Percentiles rank a stretch among this genome's conserved stretches.
Conservation (phyloP, 2,113 vertebrate genomes). For the Neopipo cinnamomea region DNA sequence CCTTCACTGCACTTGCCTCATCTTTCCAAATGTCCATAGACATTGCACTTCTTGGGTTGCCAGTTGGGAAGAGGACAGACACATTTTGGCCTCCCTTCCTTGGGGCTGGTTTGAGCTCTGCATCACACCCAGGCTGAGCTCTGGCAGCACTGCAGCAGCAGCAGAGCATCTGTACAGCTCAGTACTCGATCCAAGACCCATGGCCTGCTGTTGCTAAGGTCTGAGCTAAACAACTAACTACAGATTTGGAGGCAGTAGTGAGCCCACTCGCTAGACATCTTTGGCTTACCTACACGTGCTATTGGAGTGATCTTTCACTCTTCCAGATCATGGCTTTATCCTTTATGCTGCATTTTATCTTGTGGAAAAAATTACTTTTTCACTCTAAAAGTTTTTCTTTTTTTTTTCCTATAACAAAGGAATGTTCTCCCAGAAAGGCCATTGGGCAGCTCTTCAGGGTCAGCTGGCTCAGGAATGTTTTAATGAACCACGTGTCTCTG, state of each 20-base stretch:
- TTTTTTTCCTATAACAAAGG: neutral
- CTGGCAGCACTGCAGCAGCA: neutral
- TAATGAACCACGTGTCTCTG: neutral
- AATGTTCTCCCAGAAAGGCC: neutral
- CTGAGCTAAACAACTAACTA: neutral
- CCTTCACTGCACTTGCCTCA: accelerated
- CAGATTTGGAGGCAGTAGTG: neutral
- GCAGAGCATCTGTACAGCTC: neutral
- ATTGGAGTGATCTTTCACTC: neutral
- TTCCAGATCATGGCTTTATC: neutral
- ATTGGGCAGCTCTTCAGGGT: neutral
- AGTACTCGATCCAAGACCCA: neutral
- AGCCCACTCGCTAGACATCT: neutral
- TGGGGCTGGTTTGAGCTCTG: neutral
- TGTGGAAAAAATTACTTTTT: neutral
- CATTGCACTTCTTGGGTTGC: accelerated
- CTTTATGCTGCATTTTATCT: neutral
- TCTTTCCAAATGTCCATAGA: neutral
- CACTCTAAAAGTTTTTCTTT: neutral
- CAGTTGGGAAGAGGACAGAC: neutral
- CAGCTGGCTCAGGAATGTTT: neutral
- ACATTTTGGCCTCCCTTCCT: accelerated
- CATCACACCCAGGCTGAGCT: neutral
- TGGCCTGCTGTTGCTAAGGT: neutral
- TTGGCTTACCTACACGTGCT: neutral